Evolutionary conservation across 2,797 vertebrate species (phyloP), one percentile per base, ranked within the genome.

Genomic region (Phalloptychus januarius): DNA sequence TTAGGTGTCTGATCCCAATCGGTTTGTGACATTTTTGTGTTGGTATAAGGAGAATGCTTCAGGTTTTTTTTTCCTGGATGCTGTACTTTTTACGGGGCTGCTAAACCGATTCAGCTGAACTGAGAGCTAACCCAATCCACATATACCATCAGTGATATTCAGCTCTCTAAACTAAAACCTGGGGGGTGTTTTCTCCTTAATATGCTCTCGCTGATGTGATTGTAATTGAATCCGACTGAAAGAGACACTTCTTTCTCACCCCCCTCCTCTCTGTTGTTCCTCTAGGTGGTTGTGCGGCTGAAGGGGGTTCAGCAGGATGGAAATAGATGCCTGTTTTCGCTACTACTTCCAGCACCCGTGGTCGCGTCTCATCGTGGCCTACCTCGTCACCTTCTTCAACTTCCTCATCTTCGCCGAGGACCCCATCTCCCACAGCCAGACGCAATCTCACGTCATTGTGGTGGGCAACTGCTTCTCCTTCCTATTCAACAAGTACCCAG

Each of bases 401-500:
- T 99, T 99, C 94, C 95, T 99, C 85, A 95, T 99, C 95, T 99
- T 99, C 76, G 98, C 98, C 0, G 98, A 99, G 89, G 98, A 99
- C 92, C 98, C 98, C 0, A 86, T 99, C 61, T 99, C 98, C 28
- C 98, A 99, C 94, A 99, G 98, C 85, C 98, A 98, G 92, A 99
- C 97, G 0, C 97, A 98, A 93, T 98, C 98, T 61, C 97, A 97
- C 84, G 96, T 99, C 88, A 97, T 97, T 65, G 98, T 99, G 77
- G 97, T 99, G 90, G 98, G 98, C 72, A 99, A 99, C 96, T 99
- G 98, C 92, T 98, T 99, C 95, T 99, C 98, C 33, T 99, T 99
- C 92, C 94, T 99, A 74, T 96, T 97, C 85, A 99, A 97, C 93
- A 99, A 99, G 94, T 99, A 99, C 86, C 98, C 97, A 0, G 96